These are phyloP conservation scores for Crepidodera aurea DNA, from an alignment of 2,888 invertebrate genomes.

Conservation along the genomic window DNA sequence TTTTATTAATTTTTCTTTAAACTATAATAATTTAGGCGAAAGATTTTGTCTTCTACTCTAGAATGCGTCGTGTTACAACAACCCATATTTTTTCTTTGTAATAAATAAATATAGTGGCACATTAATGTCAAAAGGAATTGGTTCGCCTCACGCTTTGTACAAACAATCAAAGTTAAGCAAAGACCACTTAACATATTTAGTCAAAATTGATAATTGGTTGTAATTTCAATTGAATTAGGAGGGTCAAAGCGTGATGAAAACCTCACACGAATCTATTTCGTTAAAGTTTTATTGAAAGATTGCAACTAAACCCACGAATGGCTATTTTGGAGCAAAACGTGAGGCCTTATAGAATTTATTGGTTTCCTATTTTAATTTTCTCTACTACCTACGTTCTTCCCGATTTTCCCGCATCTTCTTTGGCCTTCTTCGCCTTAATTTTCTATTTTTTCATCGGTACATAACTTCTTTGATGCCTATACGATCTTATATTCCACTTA, in stretches of 20 bases:
- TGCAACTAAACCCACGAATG: background rate
- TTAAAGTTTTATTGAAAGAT: conserved; percentile 2
- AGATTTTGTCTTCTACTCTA: no score
- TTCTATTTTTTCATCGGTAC: no score
- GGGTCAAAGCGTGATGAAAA: conserved; percentile 2
- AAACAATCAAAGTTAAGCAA: conserved; percentile 25
- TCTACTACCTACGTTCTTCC: no score
- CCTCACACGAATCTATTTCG: conserved; percentile 7
- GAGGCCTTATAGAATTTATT: no score
- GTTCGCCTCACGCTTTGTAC: conserved; percentile 3
- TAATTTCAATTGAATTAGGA: conserved; percentile 14
- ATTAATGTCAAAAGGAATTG: background rate
- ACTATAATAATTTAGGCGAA: no score
- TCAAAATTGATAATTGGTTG: conserved; percentile 20
- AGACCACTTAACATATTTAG: conserved; percentile 21
- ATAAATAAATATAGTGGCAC: background rate
- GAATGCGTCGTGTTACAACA: no score
- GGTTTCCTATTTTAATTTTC: no score
- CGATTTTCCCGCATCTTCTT: no score
- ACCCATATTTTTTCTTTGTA: background rate
- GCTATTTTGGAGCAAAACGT: background rate
- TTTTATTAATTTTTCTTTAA: no score
- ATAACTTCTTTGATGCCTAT: no score
- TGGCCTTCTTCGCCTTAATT: no score
- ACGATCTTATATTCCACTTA: no score